Conservation (phyloP, 2,797 vertebrate genomes). For the Melanotaenia trifasciata region DNA sequence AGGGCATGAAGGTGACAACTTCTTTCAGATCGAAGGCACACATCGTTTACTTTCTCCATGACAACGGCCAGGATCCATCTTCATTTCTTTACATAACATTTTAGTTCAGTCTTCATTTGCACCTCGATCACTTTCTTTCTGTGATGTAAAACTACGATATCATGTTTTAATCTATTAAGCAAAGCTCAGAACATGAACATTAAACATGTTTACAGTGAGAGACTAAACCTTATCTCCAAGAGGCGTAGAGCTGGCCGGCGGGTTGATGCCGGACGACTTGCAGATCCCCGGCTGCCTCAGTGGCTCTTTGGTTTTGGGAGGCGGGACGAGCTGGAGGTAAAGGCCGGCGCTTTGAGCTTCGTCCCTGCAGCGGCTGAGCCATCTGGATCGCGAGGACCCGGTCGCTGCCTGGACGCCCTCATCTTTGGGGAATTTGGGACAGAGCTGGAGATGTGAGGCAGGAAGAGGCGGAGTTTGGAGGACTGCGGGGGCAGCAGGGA, state of each 20-base stretch:
- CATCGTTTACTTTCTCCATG: not conserved
- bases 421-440: conserved; percentile 3
- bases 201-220: too few relatives aligned
- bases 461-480: conserved; percentile 67
- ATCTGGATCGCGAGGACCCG: conserved; percentile 23
- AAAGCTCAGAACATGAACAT: not conserved
- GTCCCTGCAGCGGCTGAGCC: not conserved
- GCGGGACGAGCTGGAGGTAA: conserved; percentile 77
- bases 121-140: not conserved
- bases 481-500: conserved; percentile 49
- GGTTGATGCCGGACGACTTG: not conserved
- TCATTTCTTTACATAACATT: not conserved
- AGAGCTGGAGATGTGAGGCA: conserved; percentile 31
- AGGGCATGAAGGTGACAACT: not conserved
- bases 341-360: conserved; percentile 25
- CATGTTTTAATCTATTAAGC: not conserved
- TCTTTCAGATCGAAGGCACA: conserved; percentile 13
- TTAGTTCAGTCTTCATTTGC: too few relatives aligned
- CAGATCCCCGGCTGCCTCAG: conserved; percentile 61
- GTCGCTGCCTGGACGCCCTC: conserved; percentile 21
- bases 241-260: not conserved
- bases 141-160: not conserved
- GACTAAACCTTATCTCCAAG: not conserved
- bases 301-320: conserved; percentile 94
- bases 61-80: not conserved